Percentiles rank a stretch among this genome's conserved stretches.
phyloP scores from a whole-genome alignment of 2,888 invertebrate species.

The Eurytoma adleriae region DNA sequence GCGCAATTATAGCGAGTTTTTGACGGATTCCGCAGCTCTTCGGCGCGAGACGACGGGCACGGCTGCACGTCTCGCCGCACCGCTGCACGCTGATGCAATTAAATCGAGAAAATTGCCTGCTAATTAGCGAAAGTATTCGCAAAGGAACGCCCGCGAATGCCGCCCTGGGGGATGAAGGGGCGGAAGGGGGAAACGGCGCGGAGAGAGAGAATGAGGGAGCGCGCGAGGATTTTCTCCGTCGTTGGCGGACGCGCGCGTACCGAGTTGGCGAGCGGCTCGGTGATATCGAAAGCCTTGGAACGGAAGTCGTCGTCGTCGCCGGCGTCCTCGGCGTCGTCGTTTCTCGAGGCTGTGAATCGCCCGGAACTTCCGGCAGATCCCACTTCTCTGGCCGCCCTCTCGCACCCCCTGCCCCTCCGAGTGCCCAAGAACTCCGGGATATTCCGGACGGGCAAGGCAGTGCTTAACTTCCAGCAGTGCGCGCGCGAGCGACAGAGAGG shows the following conservation, averaged over 20 bases:
- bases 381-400: background rate
- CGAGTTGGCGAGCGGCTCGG: background rate
- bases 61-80: background rate
- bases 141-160: constrained; percentile 25
- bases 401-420: background rate
- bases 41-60: background rate
- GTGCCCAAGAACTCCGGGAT: constrained; percentile 12
- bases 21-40: background rate
- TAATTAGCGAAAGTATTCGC: constrained; percentile 52
- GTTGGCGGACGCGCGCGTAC: background rate
- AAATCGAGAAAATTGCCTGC: constrained; percentile 40
- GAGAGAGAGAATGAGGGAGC: background rate
- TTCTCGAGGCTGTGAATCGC: constrained; percentile 37
- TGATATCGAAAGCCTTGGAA: constrained; percentile 50
- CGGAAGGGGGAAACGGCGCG: background rate
- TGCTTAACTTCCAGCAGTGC: constrained; percentile 28
- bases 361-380: constrained; percentile 39
- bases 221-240: background rate
- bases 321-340: background rate
- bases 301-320: constrained; percentile 62
- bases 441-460: constrained; percentile 16
- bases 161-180: background rate
- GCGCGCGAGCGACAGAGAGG: constrained; percentile 3
- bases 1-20: constrained; percentile 9
- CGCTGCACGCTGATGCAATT: background rate